Evolutionary conservation across 2,797 vertebrate genomes (phyloP), one percentile per base, ranked within the genome.

Genomic region (Phataginus tricuspis): DNA sequence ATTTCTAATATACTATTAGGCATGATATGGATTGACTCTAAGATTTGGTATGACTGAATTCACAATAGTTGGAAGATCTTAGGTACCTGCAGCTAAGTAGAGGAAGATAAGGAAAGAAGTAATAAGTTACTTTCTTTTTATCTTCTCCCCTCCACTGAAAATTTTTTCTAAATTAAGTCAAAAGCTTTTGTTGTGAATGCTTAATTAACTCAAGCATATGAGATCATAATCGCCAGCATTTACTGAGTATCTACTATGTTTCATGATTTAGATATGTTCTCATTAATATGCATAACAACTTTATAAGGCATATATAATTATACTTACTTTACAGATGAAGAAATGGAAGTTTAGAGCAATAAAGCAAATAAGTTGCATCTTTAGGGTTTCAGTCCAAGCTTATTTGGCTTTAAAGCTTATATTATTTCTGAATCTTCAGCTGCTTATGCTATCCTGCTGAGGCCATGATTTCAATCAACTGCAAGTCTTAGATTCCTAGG

Each of bases 281-380:
- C 64, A 39, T 83, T 95, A 82, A 79, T 78, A 72, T 94, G 1
- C 4, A 16, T 90, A 92, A 77, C 59, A 80, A 71, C 68, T 97
- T 34, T 77, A 16, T 86, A 92, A 92, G 63, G 72, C 83, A 88
- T 49, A 74, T 69, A 66, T 34, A 82, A 78, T 39, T 90, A 86
- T n/a, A 79, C 4, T 74, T 68, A 57, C 37, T 97, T 57, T 63
- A 42, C n/a, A 90, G 25, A 92, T 64, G 68, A 96, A 29, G n/a
- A 95, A 93, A 63, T 64, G 39, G n/a, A 85, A 79, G 31, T 92
- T 96, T 83, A 95, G 86, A 59, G 25, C 66, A 95, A 86, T 90
- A 82, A 92, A 96, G 57, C 37, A 90, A 82, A 37, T 34, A 75
- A 68, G 53, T 66, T 75, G 5, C 13, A 86, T 69, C 49, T 51